These are phyloP conservation scores for Eurytemora carolleeae DNA, from an alignment of 1,140 invertebrate genomes.

Conservation along the genomic window DNA sequence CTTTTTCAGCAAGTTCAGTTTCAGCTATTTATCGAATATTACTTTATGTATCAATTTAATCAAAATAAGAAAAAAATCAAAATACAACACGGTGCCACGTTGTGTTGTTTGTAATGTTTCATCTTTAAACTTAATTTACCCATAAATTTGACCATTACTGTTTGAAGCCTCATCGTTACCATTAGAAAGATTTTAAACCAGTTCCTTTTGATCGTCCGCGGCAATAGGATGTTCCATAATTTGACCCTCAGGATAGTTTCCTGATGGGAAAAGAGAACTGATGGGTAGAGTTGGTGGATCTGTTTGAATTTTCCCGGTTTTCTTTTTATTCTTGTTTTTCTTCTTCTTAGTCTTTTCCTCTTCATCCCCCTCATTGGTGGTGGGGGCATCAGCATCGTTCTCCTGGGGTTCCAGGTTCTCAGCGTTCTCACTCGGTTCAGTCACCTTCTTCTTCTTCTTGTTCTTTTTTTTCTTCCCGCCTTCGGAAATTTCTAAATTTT, in stretches of 20 bases:
- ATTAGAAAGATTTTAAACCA: background rate
- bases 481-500: background rate
- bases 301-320: slow-evolving; percentile 41
- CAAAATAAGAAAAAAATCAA: too few species aligned
- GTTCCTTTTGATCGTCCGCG: background rate
- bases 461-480: slow-evolving; percentile 12
- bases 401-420: background rate
- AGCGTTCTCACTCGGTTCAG: background rate
- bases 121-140: background rate
- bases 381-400: slow-evolving; percentile 9
- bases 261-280: slow-evolving; percentile 58
- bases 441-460: slow-evolving; percentile 14
- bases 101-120: too few species aligned
- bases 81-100: background rate
- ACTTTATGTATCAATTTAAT: too few species aligned
- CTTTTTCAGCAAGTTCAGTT: too few species aligned
- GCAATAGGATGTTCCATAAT: slow-evolving; percentile 23
- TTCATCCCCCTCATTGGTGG: slow-evolving; percentile 15
- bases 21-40: too few species aligned
- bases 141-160: background rate
- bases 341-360: too few species aligned
- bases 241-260: slow-evolving; percentile 35
- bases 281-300: slow-evolving; percentile 70
- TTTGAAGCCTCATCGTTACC: slow-evolving; percentile 12
- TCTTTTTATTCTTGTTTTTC: too few species aligned